Evolutionary conservation across 2,888 invertebrate species (phyloP), one percentile per base, ranked within the genome.

Genomic region (Plebejus melissa): DNA sequence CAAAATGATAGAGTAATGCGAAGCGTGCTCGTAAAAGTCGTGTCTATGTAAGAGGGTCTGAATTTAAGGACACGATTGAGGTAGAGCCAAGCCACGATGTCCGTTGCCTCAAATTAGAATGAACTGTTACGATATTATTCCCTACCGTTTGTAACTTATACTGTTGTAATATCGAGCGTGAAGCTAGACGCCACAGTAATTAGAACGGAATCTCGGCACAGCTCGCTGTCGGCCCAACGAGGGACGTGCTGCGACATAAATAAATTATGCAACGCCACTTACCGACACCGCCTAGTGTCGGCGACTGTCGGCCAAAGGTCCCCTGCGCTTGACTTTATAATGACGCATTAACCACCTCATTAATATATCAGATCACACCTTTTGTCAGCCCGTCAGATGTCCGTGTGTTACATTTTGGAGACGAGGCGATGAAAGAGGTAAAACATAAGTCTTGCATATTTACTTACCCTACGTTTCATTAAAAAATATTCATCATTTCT

Each of bases 221-320:
- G 54, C 54, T 54, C 54, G 54, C 16, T 79, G 83, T 82, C 82
- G 82, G 84, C 87, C 82, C 85, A 83, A 86, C 87, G 82, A 85
- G 88, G 84, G 86, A 88, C 92, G 91, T 91, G 92, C 86, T 87
- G 84, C 82, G 82, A 90, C 91, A 92, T 91, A 91, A 89, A 90
- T 91, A 89, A 89, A 90, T 91, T 90, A 91, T 92, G 88, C 89
- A 90, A 86, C 87, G 84, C 85, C 88, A 88, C 88, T 90, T 89
- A 88, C 85, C 85, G 83, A 83, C 84, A 84, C 84, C 82, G 80
- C 82, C 80, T 79, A 32, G 54, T 65, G 65, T 32, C 65, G 57
- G 57, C 57, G 36, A 65, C 65, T 76, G 77, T 36, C 75, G n/a
- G 76, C 74, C 76, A 77, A 74, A 58, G 38, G 46, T 74, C 74